Conservation (phyloP, 2,888 invertebrate genomes). For the Thecocarcelia acutangulata region DNA sequence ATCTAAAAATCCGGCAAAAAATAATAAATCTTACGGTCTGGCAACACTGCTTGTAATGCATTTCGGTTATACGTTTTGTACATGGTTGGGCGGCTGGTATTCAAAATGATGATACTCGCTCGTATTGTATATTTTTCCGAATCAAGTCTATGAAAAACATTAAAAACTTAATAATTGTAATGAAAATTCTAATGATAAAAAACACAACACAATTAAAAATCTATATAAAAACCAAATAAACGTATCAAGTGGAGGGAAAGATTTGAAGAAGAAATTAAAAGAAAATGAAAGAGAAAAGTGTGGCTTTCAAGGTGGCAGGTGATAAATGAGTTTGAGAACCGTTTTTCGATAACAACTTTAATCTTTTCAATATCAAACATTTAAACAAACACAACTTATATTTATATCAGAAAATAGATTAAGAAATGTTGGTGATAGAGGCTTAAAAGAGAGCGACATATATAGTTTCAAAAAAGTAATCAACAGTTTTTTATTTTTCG, state of each 20-base stretch:
- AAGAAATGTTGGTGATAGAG: constrained; percentile 6
- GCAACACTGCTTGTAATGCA: too few relatives aligned
- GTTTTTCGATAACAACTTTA: not conserved
- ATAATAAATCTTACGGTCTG: too few relatives aligned
- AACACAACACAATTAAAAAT: not conserved
- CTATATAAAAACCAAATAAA: not conserved
- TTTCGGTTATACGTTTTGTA: too few relatives aligned
- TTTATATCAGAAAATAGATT: not conserved
- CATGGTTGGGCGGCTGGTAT: not conserved
- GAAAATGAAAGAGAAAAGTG: not conserved
- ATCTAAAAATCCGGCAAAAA: too few relatives aligned
- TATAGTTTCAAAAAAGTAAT: constrained; percentile 6
- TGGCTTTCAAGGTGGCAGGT: constrained; percentile 19
- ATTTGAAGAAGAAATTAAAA: not conserved
- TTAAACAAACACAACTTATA: constrained; percentile 4
- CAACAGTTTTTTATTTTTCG: not conserved
- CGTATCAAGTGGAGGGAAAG: not conserved
- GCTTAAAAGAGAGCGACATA: constrained; percentile 38
- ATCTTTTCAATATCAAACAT: not conserved
- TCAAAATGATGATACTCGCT: not conserved
- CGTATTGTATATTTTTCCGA: constrained; percentile 64
- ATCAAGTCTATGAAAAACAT: constrained; percentile 59
- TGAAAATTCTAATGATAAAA: not conserved
- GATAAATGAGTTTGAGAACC: constrained; percentile 31
- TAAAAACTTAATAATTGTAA: not conserved